Evolutionary conservation across 2,797 vertebrate genomes (phyloP).

Genomic region (Hylomyscus alleni): DNA sequence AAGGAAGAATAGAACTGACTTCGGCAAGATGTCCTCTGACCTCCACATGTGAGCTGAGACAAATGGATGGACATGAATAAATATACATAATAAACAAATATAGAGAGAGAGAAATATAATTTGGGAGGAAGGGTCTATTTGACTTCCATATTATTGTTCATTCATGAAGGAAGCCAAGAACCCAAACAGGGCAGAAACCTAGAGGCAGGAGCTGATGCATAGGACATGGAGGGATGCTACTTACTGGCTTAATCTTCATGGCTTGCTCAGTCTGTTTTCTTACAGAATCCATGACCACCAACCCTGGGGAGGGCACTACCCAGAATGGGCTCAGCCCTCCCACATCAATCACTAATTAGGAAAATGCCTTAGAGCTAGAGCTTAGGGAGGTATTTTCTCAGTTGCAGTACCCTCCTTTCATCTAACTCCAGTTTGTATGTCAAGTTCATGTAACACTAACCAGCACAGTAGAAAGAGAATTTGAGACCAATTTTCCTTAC

Average conservation of each 20-base stretch:
- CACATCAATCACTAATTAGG: too few relatives aligned
- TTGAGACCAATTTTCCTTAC: too few relatives aligned
- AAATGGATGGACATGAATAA: neutral
- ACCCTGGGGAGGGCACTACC: too few relatives aligned
- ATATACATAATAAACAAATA: neutral
- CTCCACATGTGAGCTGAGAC: neutral
- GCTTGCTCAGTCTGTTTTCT: neutral
- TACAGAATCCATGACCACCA: too few relatives aligned
- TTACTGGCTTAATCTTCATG: neutral
- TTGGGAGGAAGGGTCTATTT: neutral
- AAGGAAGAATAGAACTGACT: neutral
- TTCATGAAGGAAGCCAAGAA: neutral
- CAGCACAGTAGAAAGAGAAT: too few relatives aligned
- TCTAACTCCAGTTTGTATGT: too few relatives aligned
- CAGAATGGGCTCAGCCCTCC: too few relatives aligned
- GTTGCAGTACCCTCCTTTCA: too few relatives aligned
- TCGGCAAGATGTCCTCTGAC: neutral
- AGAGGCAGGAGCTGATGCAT: neutral
- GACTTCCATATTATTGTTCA: neutral
- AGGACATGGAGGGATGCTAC: neutral
- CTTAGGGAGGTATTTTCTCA: too few relatives aligned
- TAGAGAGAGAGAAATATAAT: neutral
- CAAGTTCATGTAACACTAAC: too few relatives aligned
- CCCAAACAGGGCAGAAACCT: neutral
- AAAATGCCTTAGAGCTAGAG: too few relatives aligned